Percentiles rank a stretch among this genome's conserved stretches.
Evolutionary conservation across 2,797 vertebrate species (phyloP).

Genomic region (Garrulus glandarius): DNA sequence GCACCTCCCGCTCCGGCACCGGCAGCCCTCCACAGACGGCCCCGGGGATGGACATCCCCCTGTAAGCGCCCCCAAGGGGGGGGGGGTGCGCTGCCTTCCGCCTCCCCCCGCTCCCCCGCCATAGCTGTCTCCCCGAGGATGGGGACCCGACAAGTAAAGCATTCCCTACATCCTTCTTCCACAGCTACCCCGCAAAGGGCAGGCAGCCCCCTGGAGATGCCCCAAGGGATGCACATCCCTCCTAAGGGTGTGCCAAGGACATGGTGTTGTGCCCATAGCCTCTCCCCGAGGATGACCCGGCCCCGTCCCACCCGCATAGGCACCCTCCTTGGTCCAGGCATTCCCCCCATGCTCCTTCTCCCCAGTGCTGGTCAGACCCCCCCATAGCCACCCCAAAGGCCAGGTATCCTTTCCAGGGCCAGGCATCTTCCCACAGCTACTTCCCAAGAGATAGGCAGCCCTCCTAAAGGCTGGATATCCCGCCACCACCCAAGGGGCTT

Average conservation of each 20-base stretch:
- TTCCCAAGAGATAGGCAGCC: neutral
- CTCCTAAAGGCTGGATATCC: neutral
- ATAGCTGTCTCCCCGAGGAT: neutral
- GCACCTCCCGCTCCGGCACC: neutral
- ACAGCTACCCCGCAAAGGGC: neutral
- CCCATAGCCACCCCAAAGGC: neutral
- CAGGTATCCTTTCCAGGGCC: neutral
- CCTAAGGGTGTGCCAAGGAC: neutral
- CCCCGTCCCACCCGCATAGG: no score
- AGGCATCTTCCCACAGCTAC: neutral
- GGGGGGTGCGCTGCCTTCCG: no score
- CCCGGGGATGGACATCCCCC: neutral
- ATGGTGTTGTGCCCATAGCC: fast-evolving
- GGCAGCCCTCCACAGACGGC: neutral
- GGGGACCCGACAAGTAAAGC: neutral
- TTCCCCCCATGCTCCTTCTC: neutral
- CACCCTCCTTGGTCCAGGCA: neutral
- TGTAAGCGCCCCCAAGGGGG: no score
- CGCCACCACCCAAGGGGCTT: fast-evolving
- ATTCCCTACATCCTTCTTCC: neutral
- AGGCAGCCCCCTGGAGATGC: neutral
- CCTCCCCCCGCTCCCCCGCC: no score
- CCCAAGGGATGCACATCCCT: neutral
- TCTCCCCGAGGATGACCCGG: neutral
- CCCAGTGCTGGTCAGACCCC: neutral